A percentile compares a stretch with the other conserved stretches of the same genome.
phyloP scores from a whole-genome alignment of 2,113 vertebrate species.

The Chlorocebus sabaeus region DNA sequence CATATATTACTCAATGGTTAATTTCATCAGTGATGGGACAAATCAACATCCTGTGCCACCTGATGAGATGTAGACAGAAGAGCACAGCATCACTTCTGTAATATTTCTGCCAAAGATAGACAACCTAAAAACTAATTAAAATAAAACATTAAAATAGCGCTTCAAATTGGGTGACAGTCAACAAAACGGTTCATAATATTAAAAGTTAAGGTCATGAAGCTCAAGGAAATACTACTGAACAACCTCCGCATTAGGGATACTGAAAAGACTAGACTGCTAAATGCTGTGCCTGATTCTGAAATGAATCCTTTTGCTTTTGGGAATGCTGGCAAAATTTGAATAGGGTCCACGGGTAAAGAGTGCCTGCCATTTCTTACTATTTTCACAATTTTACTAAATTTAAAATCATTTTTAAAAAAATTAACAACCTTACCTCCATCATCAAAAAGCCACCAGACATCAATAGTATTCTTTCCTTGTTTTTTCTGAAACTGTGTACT shows the following conservation, averaged over 20 bases:
- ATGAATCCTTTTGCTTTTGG: not conserved
- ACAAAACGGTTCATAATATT: not conserved
- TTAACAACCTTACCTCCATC: conserved; percentile 90
- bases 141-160: not conserved
- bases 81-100: not conserved
- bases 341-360: not conserved
- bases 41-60: not conserved
- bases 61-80: not conserved
- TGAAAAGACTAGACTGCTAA: not conserved
- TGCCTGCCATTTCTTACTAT: not conserved
- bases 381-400: not conserved
- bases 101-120: not conserved
- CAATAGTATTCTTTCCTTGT: conserved; percentile 97
- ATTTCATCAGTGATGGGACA: not conserved
- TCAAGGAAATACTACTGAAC: not conserved
- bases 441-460: conserved; percentile 99
- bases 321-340: not conserved
- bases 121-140: not conserved
- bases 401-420: not conserved
- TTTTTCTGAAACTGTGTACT: conserved; percentile 96
- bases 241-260: not conserved
- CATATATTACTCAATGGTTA: not conserved
- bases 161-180: not conserved
- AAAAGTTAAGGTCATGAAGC: not conserved
- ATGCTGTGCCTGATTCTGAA: not conserved